phyloP scores from a whole-genome alignment of 1,140 invertebrate species.

The Diorhabda sublineata region DNA sequence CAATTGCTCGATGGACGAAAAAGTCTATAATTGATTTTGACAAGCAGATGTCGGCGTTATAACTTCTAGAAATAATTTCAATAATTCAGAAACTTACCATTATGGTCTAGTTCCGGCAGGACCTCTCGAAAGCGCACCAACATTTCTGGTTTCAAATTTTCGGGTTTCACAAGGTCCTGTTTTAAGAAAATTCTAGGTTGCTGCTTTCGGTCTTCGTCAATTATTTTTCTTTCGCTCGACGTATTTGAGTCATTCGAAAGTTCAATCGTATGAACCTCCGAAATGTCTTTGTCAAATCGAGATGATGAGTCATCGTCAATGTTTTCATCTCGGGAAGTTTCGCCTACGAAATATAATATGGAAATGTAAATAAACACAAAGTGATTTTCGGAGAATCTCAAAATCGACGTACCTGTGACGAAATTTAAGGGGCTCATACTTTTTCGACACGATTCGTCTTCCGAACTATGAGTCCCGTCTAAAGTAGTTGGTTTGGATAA shows the following conservation, averaged over 20 bases:
- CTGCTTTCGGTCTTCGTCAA: slow-evolving; percentile 28
- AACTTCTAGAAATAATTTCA: too few relatives aligned
- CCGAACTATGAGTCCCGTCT: slow-evolving; percentile 37
- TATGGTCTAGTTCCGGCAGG: slow-evolving; percentile 33
- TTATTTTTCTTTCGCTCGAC: slow-evolving; percentile 28
- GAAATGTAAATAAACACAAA: too few relatives aligned
- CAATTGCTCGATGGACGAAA: too few relatives aligned
- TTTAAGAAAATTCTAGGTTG: slow-evolving; percentile 49
- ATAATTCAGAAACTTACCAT: slow-evolving; percentile 25
- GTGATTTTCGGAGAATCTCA: too few relatives aligned
- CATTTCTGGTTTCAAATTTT: slow-evolving; percentile 50
- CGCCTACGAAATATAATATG: background rate
- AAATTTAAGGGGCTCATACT: slow-evolving; percentile 41
- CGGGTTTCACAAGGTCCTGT: slow-evolving; percentile 55
- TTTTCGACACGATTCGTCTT: slow-evolving; percentile 42
- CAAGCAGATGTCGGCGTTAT: too few relatives aligned
- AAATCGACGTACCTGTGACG: slow-evolving; percentile 25
- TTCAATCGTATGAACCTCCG: slow-evolving; percentile 41
- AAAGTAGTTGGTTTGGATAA: slow-evolving; percentile 47
- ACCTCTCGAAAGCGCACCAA: slow-evolving; percentile 48
- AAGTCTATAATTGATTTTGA: too few relatives aligned
- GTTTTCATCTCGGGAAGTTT: slow-evolving; percentile 23
- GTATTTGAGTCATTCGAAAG: slow-evolving; percentile 43
- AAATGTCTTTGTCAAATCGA: slow-evolving; percentile 26
- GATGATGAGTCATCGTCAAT: slow-evolving; percentile 28